These are phyloP conservation scores for Isoperla grammatica DNA, from an alignment of 2,888 invertebrate species.

Conservation along the genomic window DNA sequence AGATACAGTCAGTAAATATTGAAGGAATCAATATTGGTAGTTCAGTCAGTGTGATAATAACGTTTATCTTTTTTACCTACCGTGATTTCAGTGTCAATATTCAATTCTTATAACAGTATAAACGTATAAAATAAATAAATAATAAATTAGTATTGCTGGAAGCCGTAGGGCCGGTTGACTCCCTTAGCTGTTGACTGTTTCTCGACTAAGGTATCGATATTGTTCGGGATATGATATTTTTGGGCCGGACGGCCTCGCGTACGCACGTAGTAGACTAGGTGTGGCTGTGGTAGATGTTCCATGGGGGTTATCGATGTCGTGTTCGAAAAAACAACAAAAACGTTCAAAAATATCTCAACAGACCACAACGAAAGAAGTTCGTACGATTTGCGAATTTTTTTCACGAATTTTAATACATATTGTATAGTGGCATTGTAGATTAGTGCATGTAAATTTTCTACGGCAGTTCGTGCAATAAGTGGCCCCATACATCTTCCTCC, in stretches of 20 bases:
- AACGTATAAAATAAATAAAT: no score
- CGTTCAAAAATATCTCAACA: slow-evolving; percentile 6
- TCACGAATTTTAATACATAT: slow-evolving; percentile 17
- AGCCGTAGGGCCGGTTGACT: background rate
- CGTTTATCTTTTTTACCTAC: slow-evolving; percentile 29
- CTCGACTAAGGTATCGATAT: background rate
- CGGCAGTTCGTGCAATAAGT: slow-evolving; percentile 23
- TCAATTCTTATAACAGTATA: slow-evolving; percentile 20
- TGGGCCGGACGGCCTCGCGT: background rate
- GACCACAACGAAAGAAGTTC: slow-evolving; percentile 14
- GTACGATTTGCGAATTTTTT: slow-evolving; percentile 18
- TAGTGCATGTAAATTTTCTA: slow-evolving; percentile 27
- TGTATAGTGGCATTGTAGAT: slow-evolving; percentile 17
- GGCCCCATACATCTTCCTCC: slow-evolving; percentile 13
- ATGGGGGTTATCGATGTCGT: slow-evolving; percentile 7
- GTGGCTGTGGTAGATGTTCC: slow-evolving; percentile 1
- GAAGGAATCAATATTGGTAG: slow-evolving; percentile 7
- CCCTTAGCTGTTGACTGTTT: background rate
- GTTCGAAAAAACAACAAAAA: slow-evolving; percentile 4
- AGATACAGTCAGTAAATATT: background rate
- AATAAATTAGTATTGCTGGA: background rate
- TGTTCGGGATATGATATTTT: slow-evolving; percentile 4
- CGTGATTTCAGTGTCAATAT: slow-evolving; percentile 29
- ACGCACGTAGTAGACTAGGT: slow-evolving; percentile 10
- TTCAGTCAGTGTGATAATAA: slow-evolving; percentile 19